phyloP scores from a whole-genome alignment of 2,888 invertebrate species.

The Rhingia rostrata region DNA sequence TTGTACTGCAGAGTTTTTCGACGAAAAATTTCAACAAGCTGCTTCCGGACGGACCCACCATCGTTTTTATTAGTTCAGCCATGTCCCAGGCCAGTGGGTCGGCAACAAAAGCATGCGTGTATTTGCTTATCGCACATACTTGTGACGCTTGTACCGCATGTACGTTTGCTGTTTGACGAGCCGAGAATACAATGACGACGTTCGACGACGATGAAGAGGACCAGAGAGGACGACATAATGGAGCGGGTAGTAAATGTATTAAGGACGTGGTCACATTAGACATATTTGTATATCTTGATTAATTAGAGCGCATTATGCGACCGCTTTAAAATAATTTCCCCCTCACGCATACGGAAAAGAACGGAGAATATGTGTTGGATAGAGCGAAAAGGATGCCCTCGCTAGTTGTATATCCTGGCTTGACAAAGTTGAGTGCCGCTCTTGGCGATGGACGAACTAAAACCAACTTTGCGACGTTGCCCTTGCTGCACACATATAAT shows the following conservation, averaged over 20 bases:
- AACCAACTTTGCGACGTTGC: constrained; percentile 38
- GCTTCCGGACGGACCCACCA: constrained; percentile 32
- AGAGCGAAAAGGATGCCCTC: constrained; percentile 41
- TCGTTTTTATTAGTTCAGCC: constrained; percentile 5
- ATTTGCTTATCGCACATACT: constrained; percentile 52
- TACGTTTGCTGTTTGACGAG: constrained; percentile 21
- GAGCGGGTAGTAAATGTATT: constrained; percentile 47
- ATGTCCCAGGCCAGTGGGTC: neutral
- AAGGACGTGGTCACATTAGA: constrained; percentile 67
- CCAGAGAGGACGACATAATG: constrained; percentile 35
- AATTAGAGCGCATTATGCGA: constrained; percentile 70
- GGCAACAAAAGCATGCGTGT: constrained; percentile 23
- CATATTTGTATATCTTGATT: constrained; percentile 68
- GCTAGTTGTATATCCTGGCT: constrained; percentile 34
- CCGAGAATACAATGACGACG: constrained; percentile 6
- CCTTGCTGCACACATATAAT: neutral
- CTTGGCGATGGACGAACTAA: constrained; percentile 43
- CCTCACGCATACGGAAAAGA: constrained; percentile 41
- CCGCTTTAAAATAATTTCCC: constrained; percentile 70
- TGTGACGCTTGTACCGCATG: constrained; percentile 31
- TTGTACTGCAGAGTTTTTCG: constrained; percentile 14
- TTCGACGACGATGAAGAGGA: constrained; percentile 13
- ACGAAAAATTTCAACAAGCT: constrained; percentile 43
- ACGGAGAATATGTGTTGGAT: constrained; percentile 5
- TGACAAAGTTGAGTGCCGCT: constrained; percentile 67